Evolutionary conservation across 2,113 vertebrate genomes (phyloP), one percentile per base, ranked within the genome.

Genomic region (Vulpes vulpes): DNA sequence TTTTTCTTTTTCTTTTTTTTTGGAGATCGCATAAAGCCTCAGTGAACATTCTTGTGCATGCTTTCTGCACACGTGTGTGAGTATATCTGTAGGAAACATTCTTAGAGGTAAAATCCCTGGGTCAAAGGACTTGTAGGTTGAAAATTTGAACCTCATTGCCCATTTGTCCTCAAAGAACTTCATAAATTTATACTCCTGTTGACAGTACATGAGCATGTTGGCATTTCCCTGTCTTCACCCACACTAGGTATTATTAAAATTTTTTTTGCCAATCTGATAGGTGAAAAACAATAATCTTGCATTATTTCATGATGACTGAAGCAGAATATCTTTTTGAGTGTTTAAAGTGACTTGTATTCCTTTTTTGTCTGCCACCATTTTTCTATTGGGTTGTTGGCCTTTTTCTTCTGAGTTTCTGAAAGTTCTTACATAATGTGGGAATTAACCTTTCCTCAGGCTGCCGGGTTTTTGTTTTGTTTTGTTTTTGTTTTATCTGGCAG

Each of bases 81-180:
- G 10, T 59, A 15, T 67, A 76, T 55, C 38, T 76, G 57, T 60
- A 73, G 23, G 79, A 95, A 92, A 91, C 51, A 49, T 87, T 94
- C 53, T 84, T 89, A 62, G 49, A 95, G 60, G 81, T 35, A 79
- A 95, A 97, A 89, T n/a, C 89, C 8, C 51, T 92, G 64, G 91
- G 12, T 89, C 20, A 95, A 79, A 92, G 73, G 73, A 81, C 59
- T 78, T 4, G 4, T 35, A 87, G 65, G 17, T 65, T 91, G 82
- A 82, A 94, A 92, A 59, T 17, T 9, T 59, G 88, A 76, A 89
- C 92, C 53, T 89, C 76, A 17, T 6, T 53, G 59, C 11, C 32
- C 55, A 43, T 84, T 76, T 94, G n/a, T 94, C n/a, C n/a, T 91
- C 71, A 91, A 71, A 89, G 82, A 89, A 83, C 59, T 64, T 15